Base-by-base conservation (phyloP, 2,797 vertebrate genomes). In the Adelosebastes latens region DNA sequence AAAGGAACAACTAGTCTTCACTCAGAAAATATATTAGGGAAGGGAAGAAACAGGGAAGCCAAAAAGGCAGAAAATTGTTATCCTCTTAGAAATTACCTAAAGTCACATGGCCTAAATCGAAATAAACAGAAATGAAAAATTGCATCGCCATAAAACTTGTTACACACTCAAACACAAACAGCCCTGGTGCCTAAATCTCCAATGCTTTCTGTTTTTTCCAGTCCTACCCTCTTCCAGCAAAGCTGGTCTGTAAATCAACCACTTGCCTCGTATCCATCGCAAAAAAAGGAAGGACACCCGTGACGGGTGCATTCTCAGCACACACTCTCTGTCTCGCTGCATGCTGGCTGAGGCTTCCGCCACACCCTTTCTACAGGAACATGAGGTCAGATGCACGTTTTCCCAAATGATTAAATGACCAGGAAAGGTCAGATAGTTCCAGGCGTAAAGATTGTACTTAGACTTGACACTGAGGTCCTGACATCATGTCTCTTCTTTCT, bases 261-360 rank as follows among this genome's bases (percentile, higher is more conserved):
- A 93, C 94, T 88, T 89, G 93, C 92, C 93, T 95, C 85, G 81
- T 76, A 94, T 93, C 93, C 90, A 93, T 68, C 89, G 85, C 72
- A 94, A 93, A 90, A 94, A 93, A 79, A 91, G 85, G 69, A 95
- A 94, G 13, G 91, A 87, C 52, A 87, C 79, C 31, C 63, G 82
- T 67, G 87, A 90, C 20, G 87, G 88, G 62, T 92, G 92, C 63
- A 89, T 63, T 72, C 78, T 88, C 56, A 85, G 73, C 49, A 78
- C 8, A 1, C 32, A 62, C 53, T 80, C 79, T 86, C 82, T 90
- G 52, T 94, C 89, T 62, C 27, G 78, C 78, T 94, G 91, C 90
- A 92, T 94, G 89, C 62, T 88, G 75, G 85, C 65, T 85, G 75
- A 85, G 55, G 64, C 55, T 59, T 78, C 69, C 61, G 83, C 80